Base-by-base conservation (phyloP, 2,113 vertebrate genomes). In the Chloroceryle aenea region DNA sequence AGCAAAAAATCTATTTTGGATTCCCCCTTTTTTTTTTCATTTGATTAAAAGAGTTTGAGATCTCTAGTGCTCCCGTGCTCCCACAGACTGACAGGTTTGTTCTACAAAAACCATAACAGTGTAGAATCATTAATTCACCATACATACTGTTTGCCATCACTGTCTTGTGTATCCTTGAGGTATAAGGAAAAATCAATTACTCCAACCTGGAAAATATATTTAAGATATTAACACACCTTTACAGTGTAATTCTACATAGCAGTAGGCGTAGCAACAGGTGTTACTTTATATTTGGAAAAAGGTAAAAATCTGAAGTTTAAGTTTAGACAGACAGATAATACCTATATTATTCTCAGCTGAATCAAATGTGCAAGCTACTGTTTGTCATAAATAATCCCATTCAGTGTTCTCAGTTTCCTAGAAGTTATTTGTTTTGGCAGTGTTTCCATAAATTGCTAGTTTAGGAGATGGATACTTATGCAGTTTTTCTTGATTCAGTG, bases 111-210 rank as follows among this genome's bases (percentile, higher is more conserved):
- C 7, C 6, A 5, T 26, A 85, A 43, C 17, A 10, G 73, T 55
- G 71, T 83, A 68, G 38, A 84, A 68, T 9, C 34, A 40, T 22
- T 79, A 58, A 45, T 80, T 25, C 71, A 85, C 25, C 16, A 18
- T 80, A 99, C 99, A 97, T 98, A 99, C 99, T 99, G 98, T 98
- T 99, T 99, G 86, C 96, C 98, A 91, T 99, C 98, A 43, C 71
- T 98, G 85, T 97, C 98, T 72, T 98, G 98, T 1, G 98, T 96
- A 83, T 99, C 99, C 95, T 99, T 99, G 87, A 99, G 98, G 97
- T 99, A 99, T 84, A 99, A 98, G 30, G 99, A 99, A 96, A 99
- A 99, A 95, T 99, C 99, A 56, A 99, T 99, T 92, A 99, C 98
- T 72, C 98, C 99, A 96, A 99, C 99, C 99, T 99, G 96, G 87